These are phyloP conservation scores for Phylloscopus collybita DNA, from an alignment of 2,797 vertebrate species.

Conservation along the genomic window DNA sequence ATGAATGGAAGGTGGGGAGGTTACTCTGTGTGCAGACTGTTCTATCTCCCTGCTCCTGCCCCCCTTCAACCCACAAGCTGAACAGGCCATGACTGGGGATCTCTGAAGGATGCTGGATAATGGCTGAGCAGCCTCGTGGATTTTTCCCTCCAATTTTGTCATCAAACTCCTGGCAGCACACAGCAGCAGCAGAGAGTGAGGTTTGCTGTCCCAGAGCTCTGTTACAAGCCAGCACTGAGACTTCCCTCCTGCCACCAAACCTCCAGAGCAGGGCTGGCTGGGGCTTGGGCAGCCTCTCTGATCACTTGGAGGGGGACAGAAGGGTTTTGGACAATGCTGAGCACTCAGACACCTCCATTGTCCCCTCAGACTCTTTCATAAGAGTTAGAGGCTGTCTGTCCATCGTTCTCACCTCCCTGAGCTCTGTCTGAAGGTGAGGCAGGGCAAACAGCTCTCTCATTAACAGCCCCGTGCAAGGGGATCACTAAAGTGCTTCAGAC, in stretches of 20 bases:
- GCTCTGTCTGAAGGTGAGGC: background rate
- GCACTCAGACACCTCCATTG: background rate
- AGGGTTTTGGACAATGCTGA: background rate
- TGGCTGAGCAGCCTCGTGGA: background rate
- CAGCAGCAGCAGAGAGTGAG: background rate
- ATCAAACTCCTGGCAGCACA: background rate
- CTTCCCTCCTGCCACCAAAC: background rate
- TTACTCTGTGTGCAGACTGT: background rate
- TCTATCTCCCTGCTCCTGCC: background rate
- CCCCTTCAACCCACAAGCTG: rapidly evolving
- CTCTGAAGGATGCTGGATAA: background rate
- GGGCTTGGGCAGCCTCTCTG: background rate
- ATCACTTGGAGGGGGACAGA: background rate
- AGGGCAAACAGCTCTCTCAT: background rate
- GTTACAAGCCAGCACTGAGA: rapidly evolving
- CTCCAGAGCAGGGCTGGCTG: background rate
- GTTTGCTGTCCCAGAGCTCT: background rate
- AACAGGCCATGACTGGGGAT: background rate
- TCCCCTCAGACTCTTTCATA: background rate
- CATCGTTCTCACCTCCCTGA: background rate
- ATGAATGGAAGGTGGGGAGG: background rate
- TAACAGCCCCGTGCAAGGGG: background rate
- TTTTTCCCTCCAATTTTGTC: background rate
- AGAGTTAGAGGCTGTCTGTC: background rate
- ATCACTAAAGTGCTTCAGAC: background rate